phyloP scores from a whole-genome alignment of 1,140 invertebrate genomes.

The Diprion similis region DNA sequence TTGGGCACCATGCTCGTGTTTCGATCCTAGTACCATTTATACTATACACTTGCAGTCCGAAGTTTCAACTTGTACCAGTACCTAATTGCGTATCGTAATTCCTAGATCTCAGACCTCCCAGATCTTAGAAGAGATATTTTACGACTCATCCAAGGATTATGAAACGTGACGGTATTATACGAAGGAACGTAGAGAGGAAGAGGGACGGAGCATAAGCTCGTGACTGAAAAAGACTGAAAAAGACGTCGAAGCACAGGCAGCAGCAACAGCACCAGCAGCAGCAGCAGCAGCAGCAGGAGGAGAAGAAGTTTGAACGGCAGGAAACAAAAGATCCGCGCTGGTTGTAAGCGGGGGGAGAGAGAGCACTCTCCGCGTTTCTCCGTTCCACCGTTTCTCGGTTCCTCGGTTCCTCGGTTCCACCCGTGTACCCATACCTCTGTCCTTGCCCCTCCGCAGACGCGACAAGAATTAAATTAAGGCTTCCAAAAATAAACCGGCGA shows the following conservation, averaged over 20 bases:
- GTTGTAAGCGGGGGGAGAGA: constrained; percentile 25
- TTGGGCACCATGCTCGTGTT: too few relatives aligned
- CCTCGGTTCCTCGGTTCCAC: constrained; percentile 15
- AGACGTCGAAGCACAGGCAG: not conserved
- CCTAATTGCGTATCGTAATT: not conserved
- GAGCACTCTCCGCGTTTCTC: constrained; percentile 32
- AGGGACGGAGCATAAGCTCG: constrained; percentile 21
- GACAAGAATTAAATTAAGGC: constrained; percentile 48
- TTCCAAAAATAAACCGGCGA: constrained; percentile 51
- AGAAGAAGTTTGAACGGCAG: constrained; percentile 3
- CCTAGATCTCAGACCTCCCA: not conserved
- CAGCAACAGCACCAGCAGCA: not conserved
- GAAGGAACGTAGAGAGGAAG: not conserved
- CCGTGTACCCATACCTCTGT: constrained; percentile 1
- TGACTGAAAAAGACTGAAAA: constrained; percentile 41
- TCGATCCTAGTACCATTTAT: too few relatives aligned
- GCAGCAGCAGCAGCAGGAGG: not conserved
- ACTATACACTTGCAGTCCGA: too few relatives aligned
- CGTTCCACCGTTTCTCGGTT: constrained; percentile 22
- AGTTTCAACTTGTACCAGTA: too few relatives aligned
- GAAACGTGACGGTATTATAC: not conserved
- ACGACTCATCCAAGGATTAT: constrained; percentile 21
- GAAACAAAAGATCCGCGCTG: constrained; percentile 44
- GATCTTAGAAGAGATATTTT: not conserved
- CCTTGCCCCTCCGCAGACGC: constrained; percentile 21